A percentile compares a stretch with the other conserved stretches of the same genome.
phyloP scores from a whole-genome alignment of 2,888 invertebrate genomes.

The Drosophila leonis region DNA sequence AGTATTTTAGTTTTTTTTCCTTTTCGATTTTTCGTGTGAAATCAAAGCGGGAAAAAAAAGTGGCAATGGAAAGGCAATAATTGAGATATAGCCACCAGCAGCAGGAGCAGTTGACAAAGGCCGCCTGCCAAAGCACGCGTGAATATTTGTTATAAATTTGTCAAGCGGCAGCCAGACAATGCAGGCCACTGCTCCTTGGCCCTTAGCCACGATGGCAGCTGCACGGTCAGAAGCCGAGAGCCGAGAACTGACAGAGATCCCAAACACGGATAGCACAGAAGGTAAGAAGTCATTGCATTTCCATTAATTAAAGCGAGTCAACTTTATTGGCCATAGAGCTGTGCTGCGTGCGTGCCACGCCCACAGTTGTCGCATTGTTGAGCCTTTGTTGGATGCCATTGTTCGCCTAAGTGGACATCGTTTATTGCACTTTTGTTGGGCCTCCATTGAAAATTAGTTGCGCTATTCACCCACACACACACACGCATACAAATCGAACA shows the following conservation, averaged over 20 bases:
- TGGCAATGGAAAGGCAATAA: slow-evolving; percentile 76
- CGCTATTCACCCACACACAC: slow-evolving; percentile 70
- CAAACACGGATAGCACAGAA: slow-evolving; percentile 55
- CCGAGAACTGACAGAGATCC: slow-evolving; percentile 42
- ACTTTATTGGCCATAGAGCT: slow-evolving; percentile 63
- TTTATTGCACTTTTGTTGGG: slow-evolving; percentile 74
- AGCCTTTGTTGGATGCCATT: slow-evolving; percentile 50
- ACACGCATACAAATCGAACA: slow-evolving; percentile 17
- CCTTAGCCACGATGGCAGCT: slow-evolving; percentile 19
- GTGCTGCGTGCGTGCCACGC: slow-evolving; percentile 51
- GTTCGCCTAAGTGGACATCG: slow-evolving; percentile 78
- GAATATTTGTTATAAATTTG: slow-evolving; percentile 82
- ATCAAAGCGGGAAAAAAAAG: slow-evolving; percentile 51
- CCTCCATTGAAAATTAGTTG: slow-evolving; percentile 80
- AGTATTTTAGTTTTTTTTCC: slow-evolving; percentile 17
- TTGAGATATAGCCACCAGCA: slow-evolving; percentile 60
- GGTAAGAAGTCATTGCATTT: slow-evolving; percentile 72
- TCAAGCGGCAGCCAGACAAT: slow-evolving; percentile 55
- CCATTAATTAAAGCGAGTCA: slow-evolving; percentile 74
- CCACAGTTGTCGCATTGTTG: slow-evolving; percentile 57
- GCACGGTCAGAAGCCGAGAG: slow-evolving; percentile 38
- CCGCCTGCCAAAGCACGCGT: slow-evolving; percentile 79
- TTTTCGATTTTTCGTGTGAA: slow-evolving; percentile 60
- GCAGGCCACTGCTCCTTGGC: slow-evolving; percentile 24
- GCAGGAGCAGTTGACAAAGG: slow-evolving; percentile 56